Evolutionary conservation across 2,113 vertebrate genomes (phyloP).

Genomic region (Campylomormyrus tamandua): DNA sequence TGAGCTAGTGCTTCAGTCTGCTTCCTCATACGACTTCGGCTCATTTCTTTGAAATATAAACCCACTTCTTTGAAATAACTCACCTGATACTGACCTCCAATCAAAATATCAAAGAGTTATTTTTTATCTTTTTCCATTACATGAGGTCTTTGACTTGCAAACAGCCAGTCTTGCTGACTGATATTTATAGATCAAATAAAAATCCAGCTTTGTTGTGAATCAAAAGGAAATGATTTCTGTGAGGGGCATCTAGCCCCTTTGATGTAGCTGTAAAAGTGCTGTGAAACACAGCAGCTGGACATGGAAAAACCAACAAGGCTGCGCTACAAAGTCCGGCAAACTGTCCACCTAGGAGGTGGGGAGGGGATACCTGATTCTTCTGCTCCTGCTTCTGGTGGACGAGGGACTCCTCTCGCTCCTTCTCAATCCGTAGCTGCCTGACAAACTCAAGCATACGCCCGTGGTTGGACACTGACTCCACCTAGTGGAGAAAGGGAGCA

Average conservation of each 20-base stretch:
- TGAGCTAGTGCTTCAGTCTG: neutral
- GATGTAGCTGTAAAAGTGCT: neutral
- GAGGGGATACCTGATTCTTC: conserved; percentile 77
- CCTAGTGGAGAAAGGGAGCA: conserved; percentile 65
- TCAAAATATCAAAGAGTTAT: neutral
- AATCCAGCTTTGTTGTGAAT: conserved; percentile 9
- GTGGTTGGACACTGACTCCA: conserved; percentile 94
- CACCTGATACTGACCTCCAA: neutral
- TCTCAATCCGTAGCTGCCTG: conserved; percentile 85
- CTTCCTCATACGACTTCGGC: neutral
- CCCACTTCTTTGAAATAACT: neutral
- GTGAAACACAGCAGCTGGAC: neutral
- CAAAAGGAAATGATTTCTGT: neutral
- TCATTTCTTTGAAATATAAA: neutral
- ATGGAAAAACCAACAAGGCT: neutral
- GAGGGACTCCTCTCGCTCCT: conserved; percentile 84
- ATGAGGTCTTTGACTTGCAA: neutral
- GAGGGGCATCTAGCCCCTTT: neutral
- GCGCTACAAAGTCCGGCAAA: neutral
- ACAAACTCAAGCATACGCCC: conserved; percentile 90
- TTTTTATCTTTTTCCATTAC: conserved; percentile 13
- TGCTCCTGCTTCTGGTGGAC: conserved; percentile 90
- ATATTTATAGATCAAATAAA: conserved; percentile 9
- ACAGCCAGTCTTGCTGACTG: neutral
- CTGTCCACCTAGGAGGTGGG: neutral